A percentile compares a stretch with the other conserved stretches of the same genome.
Conservation (phyloP, 2,888 invertebrate genomes). For the Phorcus lineatus region DNA sequence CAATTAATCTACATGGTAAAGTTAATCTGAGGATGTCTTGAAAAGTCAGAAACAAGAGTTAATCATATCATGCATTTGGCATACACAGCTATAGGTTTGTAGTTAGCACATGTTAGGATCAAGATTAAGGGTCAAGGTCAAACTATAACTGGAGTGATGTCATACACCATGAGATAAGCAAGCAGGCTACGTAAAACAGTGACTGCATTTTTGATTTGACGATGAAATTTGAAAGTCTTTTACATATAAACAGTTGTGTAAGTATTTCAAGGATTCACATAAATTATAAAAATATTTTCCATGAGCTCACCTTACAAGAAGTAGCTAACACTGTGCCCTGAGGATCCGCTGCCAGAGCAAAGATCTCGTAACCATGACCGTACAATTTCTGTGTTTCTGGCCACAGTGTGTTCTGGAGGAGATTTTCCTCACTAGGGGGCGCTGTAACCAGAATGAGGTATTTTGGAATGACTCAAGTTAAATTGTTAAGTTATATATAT, state of each 20-base stretch:
- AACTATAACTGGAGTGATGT: too few species aligned
- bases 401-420: conserved; percentile 96
- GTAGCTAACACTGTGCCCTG: conserved; percentile 87
- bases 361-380: conserved; percentile 97
- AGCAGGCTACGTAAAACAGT: too few species aligned
- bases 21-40: not conserved
- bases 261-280: not conserved
- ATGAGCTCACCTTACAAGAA: conserved; percentile 82
- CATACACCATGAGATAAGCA: too few species aligned
- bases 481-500: not conserved
- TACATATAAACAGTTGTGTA: too few species aligned
- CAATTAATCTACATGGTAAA: too few species aligned
- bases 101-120: too few species aligned
- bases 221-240: too few species aligned
- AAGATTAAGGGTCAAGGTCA: too few species aligned
- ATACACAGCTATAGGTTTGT: too few species aligned
- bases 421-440: conserved; percentile 93
- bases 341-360: conserved; percentile 84
- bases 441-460: conserved; percentile 76
- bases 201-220: too few species aligned
- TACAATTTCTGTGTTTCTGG: conserved; percentile 96
- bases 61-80: too few species aligned
- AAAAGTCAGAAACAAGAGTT: not conserved
- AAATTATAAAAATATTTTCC: not conserved
- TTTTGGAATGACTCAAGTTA: not conserved